Evolutionary conservation across 2,888 invertebrate genomes (phyloP), one percentile per base, ranked within the genome.

Genomic region (Adineta ricciae): DNA sequence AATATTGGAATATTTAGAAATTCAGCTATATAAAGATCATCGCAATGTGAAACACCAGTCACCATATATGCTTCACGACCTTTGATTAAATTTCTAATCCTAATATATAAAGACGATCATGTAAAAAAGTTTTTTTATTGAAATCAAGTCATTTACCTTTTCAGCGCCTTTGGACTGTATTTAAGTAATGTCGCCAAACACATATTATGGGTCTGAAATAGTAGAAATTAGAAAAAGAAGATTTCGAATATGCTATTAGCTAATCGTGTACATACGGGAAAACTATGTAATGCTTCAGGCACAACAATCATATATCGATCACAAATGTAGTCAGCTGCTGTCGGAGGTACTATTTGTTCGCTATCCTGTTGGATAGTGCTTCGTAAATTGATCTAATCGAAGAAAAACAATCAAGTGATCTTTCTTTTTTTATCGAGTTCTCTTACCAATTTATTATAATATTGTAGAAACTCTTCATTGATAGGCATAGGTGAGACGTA

Each of bases 391-490:
- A 64, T 64, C 64, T 64, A 64, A 64, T 46, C 11, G 11, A 46
- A 11, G 5, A 46, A 46, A 46, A 46, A 46, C 11, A 11, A 46
- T n/a, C n/a, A 46, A 46, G 11, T 46, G 5, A 46, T 8, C 46
- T 8, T 8, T 8, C 11, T 8, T 46, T 46, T 46, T 46, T 8
- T 46, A 46, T 46, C 46, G 11, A 46, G 8, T 46, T 88, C 46
- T 46, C 89, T 89, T 49, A 91, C 87, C 83, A 90, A 88, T 85
- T 90, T 90, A 72, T 88, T 87, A 87, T 90, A 90, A 87, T 90
- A 90, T 87, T 90, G 90, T 32, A 88, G 87, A 36, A 89, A 89
- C 85, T 90, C 90, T 83, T 90, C 90, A 87, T 89, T 90, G 24
- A 90, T 86, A 1, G 89, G 88, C 19, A 91, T 89, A 9, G 90